phyloP scores from a whole-genome alignment of 1,140 invertebrate genomes.

The Euwallacea similis region DNA sequence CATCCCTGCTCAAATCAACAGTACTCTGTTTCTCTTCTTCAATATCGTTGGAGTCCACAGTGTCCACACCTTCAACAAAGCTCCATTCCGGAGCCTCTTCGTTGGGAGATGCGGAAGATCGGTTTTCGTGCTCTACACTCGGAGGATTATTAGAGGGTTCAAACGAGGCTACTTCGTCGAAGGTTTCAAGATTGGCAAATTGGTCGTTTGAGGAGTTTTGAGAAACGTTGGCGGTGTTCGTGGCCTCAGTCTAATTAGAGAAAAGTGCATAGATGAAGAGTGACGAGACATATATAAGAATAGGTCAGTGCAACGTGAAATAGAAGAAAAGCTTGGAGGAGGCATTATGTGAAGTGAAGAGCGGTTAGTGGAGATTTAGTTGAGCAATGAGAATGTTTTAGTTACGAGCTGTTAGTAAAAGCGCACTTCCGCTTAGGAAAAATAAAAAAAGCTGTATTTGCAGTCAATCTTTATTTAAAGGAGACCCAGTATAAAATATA shows the following conservation, averaged over 20 bases:
- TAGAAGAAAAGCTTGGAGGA: no score
- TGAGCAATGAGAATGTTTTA: no score
- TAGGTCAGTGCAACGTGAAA: no score
- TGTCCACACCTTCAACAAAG: constrained; percentile 27
- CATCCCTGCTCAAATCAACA: constrained; percentile 41
- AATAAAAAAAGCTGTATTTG: no score
- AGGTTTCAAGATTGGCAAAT: constrained; percentile 41
- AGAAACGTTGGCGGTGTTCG: constrained; percentile 5
- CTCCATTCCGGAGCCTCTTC: constrained; percentile 35
- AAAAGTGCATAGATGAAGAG: constrained; percentile 41
- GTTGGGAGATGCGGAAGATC: neutral
- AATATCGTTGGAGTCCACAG: constrained; percentile 39
- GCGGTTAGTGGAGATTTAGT: no score
- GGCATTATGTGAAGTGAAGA: no score
- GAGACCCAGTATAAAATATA: no score
- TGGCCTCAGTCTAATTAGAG: constrained; percentile 35
- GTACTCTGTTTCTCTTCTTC: constrained; percentile 7
- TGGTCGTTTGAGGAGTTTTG: constrained; percentile 12
- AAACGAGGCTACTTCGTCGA: constrained; percentile 29
- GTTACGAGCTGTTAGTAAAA: no score
- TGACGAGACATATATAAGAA: constrained; percentile 2
- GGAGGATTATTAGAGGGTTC: neutral
- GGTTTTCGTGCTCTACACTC: neutral
- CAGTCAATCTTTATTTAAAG: no score
- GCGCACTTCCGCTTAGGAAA: no score